A percentile compares a stretch with the other conserved stretches of the same genome.
Evolutionary conservation across 2,797 vertebrate species (phyloP).

Genomic region (Pelochelys cantorii): DNA sequence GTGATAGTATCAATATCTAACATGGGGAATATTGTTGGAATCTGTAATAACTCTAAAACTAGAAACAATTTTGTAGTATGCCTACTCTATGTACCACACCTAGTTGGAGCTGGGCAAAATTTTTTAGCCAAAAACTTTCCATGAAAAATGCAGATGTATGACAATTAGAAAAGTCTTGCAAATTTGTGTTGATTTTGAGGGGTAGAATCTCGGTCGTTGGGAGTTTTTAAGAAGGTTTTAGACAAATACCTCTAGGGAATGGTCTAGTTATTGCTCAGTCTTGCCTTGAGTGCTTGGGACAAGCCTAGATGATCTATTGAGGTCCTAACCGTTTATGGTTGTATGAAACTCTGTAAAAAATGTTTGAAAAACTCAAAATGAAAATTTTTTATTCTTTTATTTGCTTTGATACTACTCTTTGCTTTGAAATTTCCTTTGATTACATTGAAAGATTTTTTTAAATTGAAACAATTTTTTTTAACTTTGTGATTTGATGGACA

Average conservation of each 20-base stretch:
- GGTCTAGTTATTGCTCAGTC: not conserved
- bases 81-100: not conserved
- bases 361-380: not conserved
- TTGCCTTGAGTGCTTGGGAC: not conserved
- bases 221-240: not conserved
- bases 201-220: not conserved
- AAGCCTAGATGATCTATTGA: not conserved
- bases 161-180: not conserved
- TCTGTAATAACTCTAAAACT: conserved; percentile 1
- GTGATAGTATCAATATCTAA: conserved; percentile 1
- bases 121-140: not conserved
- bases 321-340: not conserved
- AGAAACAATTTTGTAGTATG: not conserved
- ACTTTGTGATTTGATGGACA: not conserved
- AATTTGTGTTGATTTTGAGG: not conserved
- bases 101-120: not conserved
- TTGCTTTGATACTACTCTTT: not conserved
- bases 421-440: not conserved
- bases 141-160: not conserved
- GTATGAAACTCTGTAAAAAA: not conserved
- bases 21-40: not conserved
- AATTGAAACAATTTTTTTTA: no score
- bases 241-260: not conserved
- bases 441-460: not conserved
- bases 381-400: not conserved